Conservation (phyloP, 2,888 invertebrate genomes). For the Hololepta plana region DNA sequence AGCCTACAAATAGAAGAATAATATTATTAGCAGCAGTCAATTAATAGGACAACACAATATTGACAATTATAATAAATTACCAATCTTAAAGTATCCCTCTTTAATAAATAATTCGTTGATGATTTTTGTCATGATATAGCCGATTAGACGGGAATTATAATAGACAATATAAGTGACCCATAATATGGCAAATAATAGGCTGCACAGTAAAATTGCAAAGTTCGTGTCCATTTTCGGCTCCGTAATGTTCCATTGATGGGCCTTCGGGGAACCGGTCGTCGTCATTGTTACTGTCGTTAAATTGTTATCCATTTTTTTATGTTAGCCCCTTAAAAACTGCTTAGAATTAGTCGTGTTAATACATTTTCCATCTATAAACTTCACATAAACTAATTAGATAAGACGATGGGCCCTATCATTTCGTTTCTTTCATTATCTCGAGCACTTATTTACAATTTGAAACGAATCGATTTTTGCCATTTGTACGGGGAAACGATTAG, state of each 20-base stretch:
- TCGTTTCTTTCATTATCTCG: too few species aligned
- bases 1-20: constrained; percentile 42
- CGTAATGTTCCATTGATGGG: too few species aligned
- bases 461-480: too few species aligned
- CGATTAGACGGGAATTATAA: constrained; percentile 85
- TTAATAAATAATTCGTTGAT: constrained; percentile 73
- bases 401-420: too few species aligned
- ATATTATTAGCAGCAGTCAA: too few species aligned
- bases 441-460: too few species aligned
- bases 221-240: constrained; percentile 65
- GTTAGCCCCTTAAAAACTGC: neutral
- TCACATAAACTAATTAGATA: too few species aligned
- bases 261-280: too few species aligned
- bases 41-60: constrained; percentile 5
- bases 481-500: too few species aligned
- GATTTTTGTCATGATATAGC: constrained; percentile 74
- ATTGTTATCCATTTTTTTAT: neutral
- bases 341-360: neutral
- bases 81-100: constrained; percentile 79
- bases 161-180: constrained; percentile 92
- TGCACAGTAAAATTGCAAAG: constrained; percentile 57
- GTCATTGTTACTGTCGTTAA: neutral
- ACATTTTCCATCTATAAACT: too few species aligned
- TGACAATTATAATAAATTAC: constrained; percentile 29
- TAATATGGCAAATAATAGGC: constrained; percentile 62